Conservation (phyloP, 2,888 invertebrate species). For the Synanthedon myopaeformis region DNA sequence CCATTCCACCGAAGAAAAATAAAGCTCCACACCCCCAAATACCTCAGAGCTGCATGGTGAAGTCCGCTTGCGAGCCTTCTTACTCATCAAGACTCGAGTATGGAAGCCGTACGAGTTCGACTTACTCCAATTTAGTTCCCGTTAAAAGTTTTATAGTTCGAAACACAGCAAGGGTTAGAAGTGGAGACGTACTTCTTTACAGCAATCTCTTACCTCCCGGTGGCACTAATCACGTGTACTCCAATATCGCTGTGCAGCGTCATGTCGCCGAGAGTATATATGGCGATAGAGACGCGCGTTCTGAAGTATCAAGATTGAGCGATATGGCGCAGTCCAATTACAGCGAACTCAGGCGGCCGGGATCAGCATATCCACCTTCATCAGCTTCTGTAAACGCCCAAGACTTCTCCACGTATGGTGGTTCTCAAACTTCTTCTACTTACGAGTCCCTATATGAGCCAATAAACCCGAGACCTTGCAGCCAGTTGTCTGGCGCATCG, state of each 20-base stretch:
- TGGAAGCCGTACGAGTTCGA: constrained; percentile 57
- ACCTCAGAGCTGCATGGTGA: constrained; percentile 82
- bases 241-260: constrained; percentile 58
- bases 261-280: constrained; percentile 67
- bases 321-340: constrained; percentile 73
- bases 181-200: constrained; percentile 58
- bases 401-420: constrained; percentile 70
- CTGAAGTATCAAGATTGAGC: constrained; percentile 60
- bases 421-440: constrained; percentile 73
- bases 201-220: constrained; percentile 61
- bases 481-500: constrained; percentile 72
- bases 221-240: constrained; percentile 63
- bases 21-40: constrained; percentile 70
- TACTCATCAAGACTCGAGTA: constrained; percentile 79
- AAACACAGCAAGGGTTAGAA: constrained; percentile 45
- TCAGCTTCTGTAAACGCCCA: constrained; percentile 61
- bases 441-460: constrained; percentile 76
- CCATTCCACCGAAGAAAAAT: constrained; percentile 60
- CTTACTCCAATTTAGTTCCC: constrained; percentile 62
- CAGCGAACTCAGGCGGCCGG: constrained; percentile 71
- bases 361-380: constrained; percentile 67
- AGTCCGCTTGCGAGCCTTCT: constrained; percentile 80
- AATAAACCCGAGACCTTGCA: constrained; percentile 72
- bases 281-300: constrained; percentile 46
- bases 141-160: constrained; percentile 65